Conservation (phyloP, 2,797 vertebrate species). For the Danio albolineatus region DNA sequence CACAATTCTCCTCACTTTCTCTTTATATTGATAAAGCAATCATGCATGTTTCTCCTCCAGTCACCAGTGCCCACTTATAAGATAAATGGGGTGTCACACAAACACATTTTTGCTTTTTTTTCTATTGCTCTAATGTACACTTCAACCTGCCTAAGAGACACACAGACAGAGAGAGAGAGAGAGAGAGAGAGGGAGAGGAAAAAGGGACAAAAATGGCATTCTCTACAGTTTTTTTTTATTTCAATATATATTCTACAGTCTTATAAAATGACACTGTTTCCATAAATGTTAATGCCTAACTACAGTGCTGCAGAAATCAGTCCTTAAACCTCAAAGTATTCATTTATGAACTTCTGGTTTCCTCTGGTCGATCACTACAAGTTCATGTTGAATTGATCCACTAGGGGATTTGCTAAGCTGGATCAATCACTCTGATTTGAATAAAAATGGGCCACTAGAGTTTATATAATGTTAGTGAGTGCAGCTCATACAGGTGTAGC, state of each 20-base stretch:
- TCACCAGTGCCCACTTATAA: slow-evolving; percentile 60
- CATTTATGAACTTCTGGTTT: not conserved
- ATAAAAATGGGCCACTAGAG: no score
- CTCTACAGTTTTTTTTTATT: not conserved
- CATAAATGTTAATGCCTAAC: not conserved
- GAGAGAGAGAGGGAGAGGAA: not conserved
- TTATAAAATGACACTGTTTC: not conserved
- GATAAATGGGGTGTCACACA: slow-evolving; percentile 71
- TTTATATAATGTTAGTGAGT: no score
- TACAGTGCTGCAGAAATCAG: not conserved
- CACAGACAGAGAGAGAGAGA: not conserved
- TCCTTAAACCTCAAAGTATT: not conserved
- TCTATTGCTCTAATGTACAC: slow-evolving; percentile 26
- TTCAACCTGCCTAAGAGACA: slow-evolving; percentile 26
- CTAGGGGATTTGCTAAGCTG: no score
- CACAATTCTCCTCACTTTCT: slow-evolving; percentile 70
- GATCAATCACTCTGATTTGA: no score
- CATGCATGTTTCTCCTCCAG: slow-evolving; percentile 70
- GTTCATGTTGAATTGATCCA: no score
- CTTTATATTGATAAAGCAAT: slow-evolving; percentile 78
- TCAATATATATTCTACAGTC: not conserved
- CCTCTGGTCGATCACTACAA: no score
- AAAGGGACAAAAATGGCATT: slow-evolving; percentile 9
- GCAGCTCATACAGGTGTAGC: no score
- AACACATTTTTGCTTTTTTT: slow-evolving; percentile 38